phyloP scores from a whole-genome alignment of 2,888 invertebrate genomes.

The Drosophila nr. perissopoda region DNA sequence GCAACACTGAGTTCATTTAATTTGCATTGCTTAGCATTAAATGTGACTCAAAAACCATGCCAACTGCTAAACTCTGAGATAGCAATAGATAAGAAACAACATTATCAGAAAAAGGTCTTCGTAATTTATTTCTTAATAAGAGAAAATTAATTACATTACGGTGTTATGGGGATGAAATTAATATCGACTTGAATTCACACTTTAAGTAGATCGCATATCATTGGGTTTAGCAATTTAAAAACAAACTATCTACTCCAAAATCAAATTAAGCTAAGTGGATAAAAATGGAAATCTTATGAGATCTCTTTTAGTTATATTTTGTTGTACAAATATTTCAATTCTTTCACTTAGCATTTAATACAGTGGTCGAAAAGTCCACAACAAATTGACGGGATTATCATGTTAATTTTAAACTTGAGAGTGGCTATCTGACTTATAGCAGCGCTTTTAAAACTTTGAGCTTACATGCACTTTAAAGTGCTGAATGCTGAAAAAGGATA shows the following conservation, averaged over 20 bases:
- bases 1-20: slow-evolving; percentile 43
- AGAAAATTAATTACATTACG: not conserved
- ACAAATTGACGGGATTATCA: not conserved
- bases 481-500: slow-evolving; percentile 13
- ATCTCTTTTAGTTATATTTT: not conserved
- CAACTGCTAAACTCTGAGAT: not conserved
- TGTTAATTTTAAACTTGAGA: not conserved
- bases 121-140: not conserved
- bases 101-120: too few species aligned
- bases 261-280: not conserved
- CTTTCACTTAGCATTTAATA: not conserved
- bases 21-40: slow-evolving; percentile 24
- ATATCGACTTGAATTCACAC: not conserved
- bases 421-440: not conserved
- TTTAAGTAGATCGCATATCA: not conserved
- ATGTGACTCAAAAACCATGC: not conserved
- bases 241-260: not conserved
- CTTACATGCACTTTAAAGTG: not conserved
- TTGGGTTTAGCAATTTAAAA: not conserved
- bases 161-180: not conserved
- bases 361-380: not conserved
- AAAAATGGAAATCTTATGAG: not conserved
- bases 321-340: not conserved
- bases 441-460: not conserved
- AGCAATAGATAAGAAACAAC: not conserved